A percentile compares a stretch with the other conserved stretches of the same genome.
Conservation (phyloP, 2,888 invertebrate genomes). For the Cheilosia pagana region DNA sequence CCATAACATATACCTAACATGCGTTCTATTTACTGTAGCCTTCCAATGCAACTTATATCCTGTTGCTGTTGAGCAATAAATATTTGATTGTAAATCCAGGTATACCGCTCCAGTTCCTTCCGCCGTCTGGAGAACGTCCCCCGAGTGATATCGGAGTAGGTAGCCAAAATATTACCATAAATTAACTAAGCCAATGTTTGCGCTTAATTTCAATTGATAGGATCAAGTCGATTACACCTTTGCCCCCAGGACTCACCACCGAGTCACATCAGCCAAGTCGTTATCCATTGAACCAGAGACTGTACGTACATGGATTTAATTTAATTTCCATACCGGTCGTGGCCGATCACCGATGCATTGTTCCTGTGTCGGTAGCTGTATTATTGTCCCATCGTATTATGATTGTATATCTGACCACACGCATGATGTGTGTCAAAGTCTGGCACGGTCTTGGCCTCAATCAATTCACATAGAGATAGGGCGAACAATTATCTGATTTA, state of each 20-base stretch:
- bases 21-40: background rate
- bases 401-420: constrained; percentile 47
- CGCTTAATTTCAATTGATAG: constrained; percentile 32
- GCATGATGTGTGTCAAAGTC: constrained; percentile 20
- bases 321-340: constrained; percentile 37
- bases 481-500: constrained; percentile 57
- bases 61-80: background rate
- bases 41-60: background rate
- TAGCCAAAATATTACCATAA: constrained; percentile 35
- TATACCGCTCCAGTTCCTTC: too few species aligned
- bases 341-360: constrained; percentile 33
- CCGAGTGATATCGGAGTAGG: background rate
- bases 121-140: background rate
- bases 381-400: constrained; percentile 43
- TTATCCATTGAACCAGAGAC: constrained; percentile 21
- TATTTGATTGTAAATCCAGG: background rate
- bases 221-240: constrained; percentile 43
- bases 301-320: constrained; percentile 19
- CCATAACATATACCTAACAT: background rate
- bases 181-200: constrained; percentile 1
- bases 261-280: background rate
- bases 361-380: constrained; percentile 5
- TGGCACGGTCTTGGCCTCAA: constrained; percentile 4
- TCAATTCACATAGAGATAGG: constrained; percentile 6
- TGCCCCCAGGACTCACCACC: constrained; percentile 13